A percentile compares a stretch with the other conserved stretches of the same genome.
Evolutionary conservation across 2,797 vertebrate species (phyloP).

Genomic region (Myiothlypis chrysogaster): DNA sequence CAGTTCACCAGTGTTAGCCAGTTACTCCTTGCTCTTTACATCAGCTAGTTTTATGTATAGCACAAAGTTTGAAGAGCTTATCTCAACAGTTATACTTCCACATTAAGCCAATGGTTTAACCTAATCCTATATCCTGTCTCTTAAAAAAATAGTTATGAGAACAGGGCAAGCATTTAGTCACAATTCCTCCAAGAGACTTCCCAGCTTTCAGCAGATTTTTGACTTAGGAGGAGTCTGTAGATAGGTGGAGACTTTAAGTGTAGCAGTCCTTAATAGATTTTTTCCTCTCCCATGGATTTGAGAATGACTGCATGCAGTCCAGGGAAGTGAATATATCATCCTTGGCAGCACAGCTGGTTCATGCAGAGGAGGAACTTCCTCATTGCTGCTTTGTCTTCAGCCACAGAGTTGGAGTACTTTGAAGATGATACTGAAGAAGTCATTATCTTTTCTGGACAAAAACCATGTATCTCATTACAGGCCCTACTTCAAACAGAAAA

Average conservation of each 20-base stretch:
- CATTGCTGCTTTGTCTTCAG: neutral
- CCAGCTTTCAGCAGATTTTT: neutral
- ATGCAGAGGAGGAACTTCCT: neutral
- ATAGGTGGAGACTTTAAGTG: neutral
- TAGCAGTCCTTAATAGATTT: neutral
- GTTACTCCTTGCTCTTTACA: neutral
- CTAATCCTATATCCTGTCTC: neutral
- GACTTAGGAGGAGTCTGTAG: neutral
- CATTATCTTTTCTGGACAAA: neutral
- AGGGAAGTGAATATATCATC: neutral
- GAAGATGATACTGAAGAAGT: neutral
- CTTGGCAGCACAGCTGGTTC: neutral
- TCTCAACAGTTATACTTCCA: neutral
- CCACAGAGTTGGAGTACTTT: neutral
- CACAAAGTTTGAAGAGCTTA: neutral
- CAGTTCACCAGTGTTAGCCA: neutral
- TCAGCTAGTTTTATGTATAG: neutral
- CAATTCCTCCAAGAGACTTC: neutral
- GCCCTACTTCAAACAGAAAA: neutral
- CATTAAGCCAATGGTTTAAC: neutral
- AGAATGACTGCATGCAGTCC: neutral
- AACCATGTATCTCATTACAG: neutral
- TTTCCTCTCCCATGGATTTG: neutral
- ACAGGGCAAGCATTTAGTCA: neutral
- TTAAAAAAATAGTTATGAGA: neutral